phyloP scores from a whole-genome alignment of 1,140 invertebrate genomes.

The Trichoplusia ni region DNA sequence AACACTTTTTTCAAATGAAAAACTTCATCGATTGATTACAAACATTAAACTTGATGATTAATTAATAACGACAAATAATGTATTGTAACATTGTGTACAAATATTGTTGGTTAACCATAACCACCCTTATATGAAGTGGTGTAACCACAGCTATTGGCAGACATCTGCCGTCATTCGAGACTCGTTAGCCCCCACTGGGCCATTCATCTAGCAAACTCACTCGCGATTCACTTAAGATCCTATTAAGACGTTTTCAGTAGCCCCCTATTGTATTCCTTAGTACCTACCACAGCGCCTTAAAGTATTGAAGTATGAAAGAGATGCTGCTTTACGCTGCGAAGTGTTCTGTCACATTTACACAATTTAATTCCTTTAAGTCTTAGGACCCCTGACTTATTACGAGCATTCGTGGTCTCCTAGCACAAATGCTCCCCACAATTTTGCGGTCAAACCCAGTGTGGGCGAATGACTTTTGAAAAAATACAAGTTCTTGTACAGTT shows the following conservation, averaged over 20 bases:
- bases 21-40: too few species aligned
- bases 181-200: slow-evolving; percentile 42
- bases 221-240: slow-evolving; percentile 40
- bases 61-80: too few species aligned
- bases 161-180: slow-evolving; percentile 42
- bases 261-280: slow-evolving; percentile 49
- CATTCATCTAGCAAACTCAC: slow-evolving; percentile 40
- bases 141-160: slow-evolving; percentile 19
- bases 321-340: too few species aligned
- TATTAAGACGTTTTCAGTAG: slow-evolving; percentile 52
- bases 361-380: too few species aligned
- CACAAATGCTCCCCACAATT: slow-evolving; percentile 42
- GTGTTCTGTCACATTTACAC: too few species aligned
- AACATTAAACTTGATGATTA: too few species aligned
- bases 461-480: slow-evolving; percentile 38
- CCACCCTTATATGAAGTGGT: not conserved
- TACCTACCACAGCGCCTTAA: too few species aligned
- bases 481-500: slow-evolving; percentile 16
- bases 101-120: too few species aligned
- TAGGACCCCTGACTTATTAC: slow-evolving; percentile 30
- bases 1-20: too few species aligned
- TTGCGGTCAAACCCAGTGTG: slow-evolving; percentile 42
- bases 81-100: too few species aligned
- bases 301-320: too few species aligned
- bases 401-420: slow-evolving; percentile 43